These are phyloP conservation scores for Eptatretus burgeri DNA, from an alignment of 2,113 vertebrate genomes.

Conservation along the genomic window DNA sequence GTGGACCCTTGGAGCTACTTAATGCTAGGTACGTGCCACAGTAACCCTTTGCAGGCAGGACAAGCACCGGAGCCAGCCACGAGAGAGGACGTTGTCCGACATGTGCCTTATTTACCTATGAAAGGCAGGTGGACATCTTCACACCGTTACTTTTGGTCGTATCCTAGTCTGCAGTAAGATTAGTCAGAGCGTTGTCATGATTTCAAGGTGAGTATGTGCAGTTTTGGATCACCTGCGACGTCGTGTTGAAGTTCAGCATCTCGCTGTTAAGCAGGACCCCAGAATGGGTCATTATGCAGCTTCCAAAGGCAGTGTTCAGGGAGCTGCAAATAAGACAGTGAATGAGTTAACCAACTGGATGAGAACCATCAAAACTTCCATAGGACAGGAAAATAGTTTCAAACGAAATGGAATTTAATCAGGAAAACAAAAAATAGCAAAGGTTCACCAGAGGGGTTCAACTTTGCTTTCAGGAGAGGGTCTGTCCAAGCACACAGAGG, in stretches of 20 bases:
- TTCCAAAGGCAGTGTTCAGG: slow-evolving; percentile 71
- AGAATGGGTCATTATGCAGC: slow-evolving; percentile 52
- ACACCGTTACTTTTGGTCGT: no score
- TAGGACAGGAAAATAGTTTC: no score
- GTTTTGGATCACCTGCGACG: slow-evolving; percentile 27
- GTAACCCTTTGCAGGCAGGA: slow-evolving; percentile 42
- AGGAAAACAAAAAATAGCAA: no score
- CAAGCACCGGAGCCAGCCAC: slow-evolving; percentile 57
- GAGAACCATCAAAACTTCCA: no score
- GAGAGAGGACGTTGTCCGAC: slow-evolving; percentile 52
- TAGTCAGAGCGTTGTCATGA: background rate
- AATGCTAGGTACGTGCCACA: slow-evolving; percentile 68
- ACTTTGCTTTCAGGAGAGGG: no score
- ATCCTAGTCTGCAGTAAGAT: background rate
- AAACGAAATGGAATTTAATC: no score
- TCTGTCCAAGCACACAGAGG: no score
- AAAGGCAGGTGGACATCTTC: slow-evolving; percentile 10
- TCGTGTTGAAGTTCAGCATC: slow-evolving; percentile 63
- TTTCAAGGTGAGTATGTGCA: background rate
- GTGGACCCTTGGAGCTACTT: slow-evolving; percentile 41
- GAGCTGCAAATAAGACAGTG: slow-evolving; percentile 24
- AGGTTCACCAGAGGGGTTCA: no score
- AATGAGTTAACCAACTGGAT: no score
- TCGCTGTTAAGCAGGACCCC: slow-evolving; percentile 85
- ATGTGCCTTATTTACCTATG: slow-evolving; percentile 37